Percentiles rank a stretch among this genome's conserved stretches.
These are phyloP conservation scores for Dromiciops gliroides DNA, from an alignment of 2,113 vertebrate species.

Conservation along the genomic window DNA sequence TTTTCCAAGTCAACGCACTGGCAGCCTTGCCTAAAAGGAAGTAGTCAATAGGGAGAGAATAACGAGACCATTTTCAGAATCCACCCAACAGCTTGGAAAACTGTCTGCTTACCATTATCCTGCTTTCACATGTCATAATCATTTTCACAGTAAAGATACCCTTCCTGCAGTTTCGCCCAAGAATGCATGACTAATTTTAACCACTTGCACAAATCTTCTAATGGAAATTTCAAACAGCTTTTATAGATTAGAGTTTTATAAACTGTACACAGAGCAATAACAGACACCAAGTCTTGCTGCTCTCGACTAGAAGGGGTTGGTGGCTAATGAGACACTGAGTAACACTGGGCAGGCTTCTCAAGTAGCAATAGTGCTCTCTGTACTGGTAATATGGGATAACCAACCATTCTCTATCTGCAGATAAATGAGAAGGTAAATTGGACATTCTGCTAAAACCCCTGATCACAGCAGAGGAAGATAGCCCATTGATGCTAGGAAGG, in stretches of 20 bases:
- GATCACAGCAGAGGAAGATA: background rate
- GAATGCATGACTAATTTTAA: conserved; percentile 84
- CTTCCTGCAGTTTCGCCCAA: conserved; percentile 76
- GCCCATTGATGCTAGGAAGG: background rate
- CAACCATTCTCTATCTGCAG: background rate
- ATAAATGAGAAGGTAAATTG: background rate
- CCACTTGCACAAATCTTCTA: conserved; percentile 77
- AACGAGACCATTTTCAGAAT: conserved; percentile 87
- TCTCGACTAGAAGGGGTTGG: fast-evolving
- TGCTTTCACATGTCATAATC: conserved; percentile 90
- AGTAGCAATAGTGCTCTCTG: background rate
- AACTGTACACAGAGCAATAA: conserved; percentile 39
- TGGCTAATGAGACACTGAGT: background rate
- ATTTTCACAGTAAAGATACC: conserved; percentile 85
- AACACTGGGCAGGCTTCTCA: background rate
- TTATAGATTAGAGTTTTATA: conserved; percentile 63
- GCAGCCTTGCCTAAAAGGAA: conserved; percentile 87
- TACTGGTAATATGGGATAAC: background rate
- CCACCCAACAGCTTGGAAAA: conserved; percentile 83
- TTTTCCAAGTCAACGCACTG: conserved; percentile 88
- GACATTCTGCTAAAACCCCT: background rate
- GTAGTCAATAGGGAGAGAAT: conserved; percentile 87
- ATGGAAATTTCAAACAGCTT: conserved; percentile 80
- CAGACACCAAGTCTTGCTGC: conserved; percentile 23
- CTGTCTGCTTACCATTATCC: conserved; percentile 86